Percentiles rank a stretch among this genome's conserved stretches.
Evolutionary conservation across 2,888 invertebrate genomes (phyloP).

Genomic region (Amphipoea oculea): DNA sequence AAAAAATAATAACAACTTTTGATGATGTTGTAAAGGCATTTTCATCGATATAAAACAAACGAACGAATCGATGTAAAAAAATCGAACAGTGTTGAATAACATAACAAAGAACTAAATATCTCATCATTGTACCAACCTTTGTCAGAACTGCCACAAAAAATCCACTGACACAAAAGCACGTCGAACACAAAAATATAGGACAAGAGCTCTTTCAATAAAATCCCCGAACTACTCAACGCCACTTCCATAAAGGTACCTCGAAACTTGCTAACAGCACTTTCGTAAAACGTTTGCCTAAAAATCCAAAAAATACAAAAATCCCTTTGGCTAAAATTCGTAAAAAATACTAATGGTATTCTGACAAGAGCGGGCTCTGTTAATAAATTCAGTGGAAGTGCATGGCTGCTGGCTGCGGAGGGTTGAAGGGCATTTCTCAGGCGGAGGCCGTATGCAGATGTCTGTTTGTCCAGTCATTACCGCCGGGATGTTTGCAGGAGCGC

Average conservation of each 20-base stretch:
- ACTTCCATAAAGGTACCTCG: conserved; percentile 56
- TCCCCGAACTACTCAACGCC: conserved; percentile 58
- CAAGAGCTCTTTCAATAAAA: conserved; percentile 61
- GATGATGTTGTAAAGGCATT: background rate
- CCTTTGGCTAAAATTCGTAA: conserved; percentile 27
- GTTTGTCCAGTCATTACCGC: conserved; percentile 91
- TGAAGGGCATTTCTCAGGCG: conserved; percentile 68
- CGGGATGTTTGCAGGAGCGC: conserved; percentile 77
- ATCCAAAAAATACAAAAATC: conserved; percentile 43
- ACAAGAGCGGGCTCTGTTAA: conserved; percentile 52
- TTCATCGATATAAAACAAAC: conserved; percentile 15
- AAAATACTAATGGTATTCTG: conserved; percentile 51
- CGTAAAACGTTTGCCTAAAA: conserved; percentile 55
- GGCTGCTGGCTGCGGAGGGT: conserved; percentile 41
- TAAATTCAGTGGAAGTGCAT: conserved; percentile 68
- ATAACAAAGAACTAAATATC: conserved; percentile 20
- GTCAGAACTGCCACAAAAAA: conserved; percentile 38
- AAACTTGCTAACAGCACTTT: conserved; percentile 63
- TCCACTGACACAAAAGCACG: conserved; percentile 46
- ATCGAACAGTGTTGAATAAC: conserved; percentile 9
- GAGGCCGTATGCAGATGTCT: conserved; percentile 90
- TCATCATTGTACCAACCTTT: conserved; percentile 26
- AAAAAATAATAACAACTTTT: background rate
- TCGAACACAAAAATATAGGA: conserved; percentile 56
- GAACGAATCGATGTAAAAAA: too few species aligned